A percentile compares a stretch with the other conserved stretches of the same genome.
Conservation (phyloP, 2,113 vertebrate species). For the Podilymbus podiceps region DNA sequence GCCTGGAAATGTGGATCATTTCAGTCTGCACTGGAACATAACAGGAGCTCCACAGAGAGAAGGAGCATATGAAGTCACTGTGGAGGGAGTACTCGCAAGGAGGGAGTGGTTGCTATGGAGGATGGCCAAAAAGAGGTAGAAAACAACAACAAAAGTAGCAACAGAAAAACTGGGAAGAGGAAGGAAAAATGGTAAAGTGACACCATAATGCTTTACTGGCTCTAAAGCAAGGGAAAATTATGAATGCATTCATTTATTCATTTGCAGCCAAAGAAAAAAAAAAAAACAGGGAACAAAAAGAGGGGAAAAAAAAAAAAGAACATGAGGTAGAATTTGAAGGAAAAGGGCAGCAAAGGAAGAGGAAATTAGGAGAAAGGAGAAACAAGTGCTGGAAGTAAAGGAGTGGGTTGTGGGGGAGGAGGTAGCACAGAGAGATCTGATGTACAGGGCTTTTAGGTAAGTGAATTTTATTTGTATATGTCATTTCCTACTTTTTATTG, state of each 20-base stretch:
- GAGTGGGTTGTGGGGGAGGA: not conserved
- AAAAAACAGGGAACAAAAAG: not conserved
- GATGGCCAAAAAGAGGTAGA: not conserved
- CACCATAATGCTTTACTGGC: not conserved
- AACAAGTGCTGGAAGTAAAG: conserved; percentile 1
- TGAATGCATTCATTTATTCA: not conserved
- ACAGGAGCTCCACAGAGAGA: not conserved
- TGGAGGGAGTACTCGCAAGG: not conserved
- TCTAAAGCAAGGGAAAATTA: not conserved
- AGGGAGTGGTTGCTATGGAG: not conserved
- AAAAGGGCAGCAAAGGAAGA: not conserved
- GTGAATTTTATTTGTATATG: conserved; percentile 65
- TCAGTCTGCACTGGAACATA: not conserved
- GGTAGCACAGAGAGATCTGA: conserved; percentile 13
- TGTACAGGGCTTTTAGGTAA: conserved; percentile 55
- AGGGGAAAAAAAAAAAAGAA: not conserved
- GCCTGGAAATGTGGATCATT: not conserved
- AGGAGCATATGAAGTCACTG: not conserved
- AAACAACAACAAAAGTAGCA: not conserved
- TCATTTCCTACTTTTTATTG: conserved; percentile 71
- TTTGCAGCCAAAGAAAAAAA: not conserved
- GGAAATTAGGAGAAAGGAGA: not conserved
- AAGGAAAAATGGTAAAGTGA: not conserved
- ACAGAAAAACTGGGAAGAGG: not conserved
- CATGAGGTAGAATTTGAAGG: not conserved